Evolutionary conservation across 2,888 invertebrate species (phyloP), one percentile per base, ranked within the genome.

Genomic region (Philhelius pedissequus): DNA sequence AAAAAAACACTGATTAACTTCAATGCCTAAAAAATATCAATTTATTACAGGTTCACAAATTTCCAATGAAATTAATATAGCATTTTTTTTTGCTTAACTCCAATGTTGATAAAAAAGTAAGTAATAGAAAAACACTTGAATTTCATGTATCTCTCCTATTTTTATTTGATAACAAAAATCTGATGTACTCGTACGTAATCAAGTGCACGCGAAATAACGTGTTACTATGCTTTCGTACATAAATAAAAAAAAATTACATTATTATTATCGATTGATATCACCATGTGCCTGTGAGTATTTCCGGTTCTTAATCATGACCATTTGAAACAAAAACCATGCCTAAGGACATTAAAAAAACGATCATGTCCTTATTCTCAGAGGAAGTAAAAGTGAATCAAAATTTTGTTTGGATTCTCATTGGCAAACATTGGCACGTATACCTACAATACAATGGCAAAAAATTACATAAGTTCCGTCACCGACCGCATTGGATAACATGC

Each of bases 341-440:
- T 15, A 82, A 73, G 73, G 62, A 68, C 60, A 82, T 78, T 83
- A 58, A 60, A 30, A 83, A 83, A 69, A 64, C 64, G 50, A 35
- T 78, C 79, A 78, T 79, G 74, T 69, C 74, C 54, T 73, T 43
- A 81, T 73, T 45, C 52, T 73, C 40, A 64, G 27, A 64, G 83
- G 78, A 83, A 79, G 54, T 74, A 40, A 58, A n/a, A n/a, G n/a
- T n/a, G n/a, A n/a, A n/a, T n/a, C 60, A 68, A 25, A 69, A 73
- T 82, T 77, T 62, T 73, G 68, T 45, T 35, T 18, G 32, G 58
- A 71, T 50, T 50, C 18, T 45, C 20, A 58, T 83, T 75, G 79
- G 35, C 48, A 52, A 79, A 58, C 56, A 48, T n/a, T 35, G 43
- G 69, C 83, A 83, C 83, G 83, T 83, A n/a, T n/a, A n/a, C n/a